These are phyloP conservation scores for Hirudinaria manillensis DNA, from an alignment of 2,888 invertebrate genomes.

Conservation along the genomic window DNA sequence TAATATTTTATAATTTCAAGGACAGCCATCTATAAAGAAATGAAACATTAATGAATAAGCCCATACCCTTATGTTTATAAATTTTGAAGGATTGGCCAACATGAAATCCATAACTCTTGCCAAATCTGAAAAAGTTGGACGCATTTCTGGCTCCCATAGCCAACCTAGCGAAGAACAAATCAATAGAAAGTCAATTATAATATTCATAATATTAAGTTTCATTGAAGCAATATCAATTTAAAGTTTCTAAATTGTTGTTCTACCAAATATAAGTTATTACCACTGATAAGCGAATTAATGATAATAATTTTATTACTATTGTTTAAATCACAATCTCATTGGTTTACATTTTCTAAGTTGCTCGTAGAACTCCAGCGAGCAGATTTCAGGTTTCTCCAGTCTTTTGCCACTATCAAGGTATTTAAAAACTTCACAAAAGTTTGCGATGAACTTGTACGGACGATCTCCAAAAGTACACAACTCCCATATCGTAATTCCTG, in stretches of 20 bases:
- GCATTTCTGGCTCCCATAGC: conserved; percentile 88
- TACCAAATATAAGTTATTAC: no score
- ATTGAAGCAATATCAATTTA: no score
- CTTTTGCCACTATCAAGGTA: conserved; percentile 86
- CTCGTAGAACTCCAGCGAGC: conserved; percentile 91
- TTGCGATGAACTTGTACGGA: conserved; percentile 83
- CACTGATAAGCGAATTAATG: no score
- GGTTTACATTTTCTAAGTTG: conserved; percentile 44
- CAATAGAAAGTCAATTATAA: no score
- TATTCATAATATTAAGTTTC: no score
- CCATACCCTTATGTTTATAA: conserved; percentile 63
- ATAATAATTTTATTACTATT: no score
- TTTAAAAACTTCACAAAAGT: conserved; percentile 84
- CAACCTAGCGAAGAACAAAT: conserved; percentile 59
- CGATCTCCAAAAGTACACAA: conserved; percentile 86
- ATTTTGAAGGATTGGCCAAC: conserved; percentile 89
- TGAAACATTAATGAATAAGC: no score
- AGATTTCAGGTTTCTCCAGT: conserved; percentile 82
- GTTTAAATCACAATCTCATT: no score
- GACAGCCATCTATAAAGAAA: no score
- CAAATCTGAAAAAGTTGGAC: conserved; percentile 87
- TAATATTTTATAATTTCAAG: no score
- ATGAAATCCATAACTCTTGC: conserved; percentile 89
- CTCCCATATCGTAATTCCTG: conserved; percentile 91
- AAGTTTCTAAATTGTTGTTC: no score